Evolutionary conservation across 2,888 invertebrate genomes (phyloP).

Genomic region (Hedychridium roseum): DNA sequence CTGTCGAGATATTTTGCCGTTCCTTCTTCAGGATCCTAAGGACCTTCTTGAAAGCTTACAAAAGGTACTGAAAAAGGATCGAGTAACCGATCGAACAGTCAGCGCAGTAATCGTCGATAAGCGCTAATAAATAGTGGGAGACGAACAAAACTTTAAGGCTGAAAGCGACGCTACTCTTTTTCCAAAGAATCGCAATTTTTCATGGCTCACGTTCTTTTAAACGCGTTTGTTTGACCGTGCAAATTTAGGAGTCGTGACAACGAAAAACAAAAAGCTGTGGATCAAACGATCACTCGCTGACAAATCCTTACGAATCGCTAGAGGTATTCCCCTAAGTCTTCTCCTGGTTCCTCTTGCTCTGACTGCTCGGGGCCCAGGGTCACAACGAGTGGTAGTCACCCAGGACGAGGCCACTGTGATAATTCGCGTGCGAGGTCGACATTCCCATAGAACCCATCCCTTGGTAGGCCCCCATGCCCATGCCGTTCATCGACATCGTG

Average conservation of each 20-base stretch:
- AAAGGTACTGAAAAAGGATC: too few species aligned
- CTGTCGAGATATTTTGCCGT: too few species aligned
- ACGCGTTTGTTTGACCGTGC: background rate
- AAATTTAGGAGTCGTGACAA: background rate
- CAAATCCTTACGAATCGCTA: slow-evolving; percentile 5
- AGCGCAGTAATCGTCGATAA: too few species aligned
- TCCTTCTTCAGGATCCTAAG: too few species aligned
- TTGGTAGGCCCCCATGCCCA: slow-evolving; percentile 61
- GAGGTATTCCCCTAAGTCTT: slow-evolving; percentile 47
- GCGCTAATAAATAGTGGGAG: too few species aligned
- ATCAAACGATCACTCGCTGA: background rate
- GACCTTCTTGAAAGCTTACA: too few species aligned
- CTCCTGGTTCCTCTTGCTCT: slow-evolving; percentile 57
- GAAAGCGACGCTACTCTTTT: too few species aligned
- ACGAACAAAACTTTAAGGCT: too few species aligned
- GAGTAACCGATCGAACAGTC: too few species aligned
- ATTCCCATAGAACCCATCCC: slow-evolving; percentile 61
- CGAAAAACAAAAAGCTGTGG: background rate
- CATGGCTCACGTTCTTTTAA: too few species aligned
- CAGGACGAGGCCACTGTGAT: slow-evolving; percentile 60
- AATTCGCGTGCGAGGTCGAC: slow-evolving; percentile 56
- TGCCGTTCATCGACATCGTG: slow-evolving; percentile 62
- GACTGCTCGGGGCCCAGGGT: slow-evolving; percentile 59
- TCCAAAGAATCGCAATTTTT: too few species aligned
- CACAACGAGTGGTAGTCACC: slow-evolving; percentile 63